Evolutionary conservation across 2,113 vertebrate species (phyloP), one percentile per base, ranked within the genome.

Genomic region (Microcebus ravelobensis): DNA sequence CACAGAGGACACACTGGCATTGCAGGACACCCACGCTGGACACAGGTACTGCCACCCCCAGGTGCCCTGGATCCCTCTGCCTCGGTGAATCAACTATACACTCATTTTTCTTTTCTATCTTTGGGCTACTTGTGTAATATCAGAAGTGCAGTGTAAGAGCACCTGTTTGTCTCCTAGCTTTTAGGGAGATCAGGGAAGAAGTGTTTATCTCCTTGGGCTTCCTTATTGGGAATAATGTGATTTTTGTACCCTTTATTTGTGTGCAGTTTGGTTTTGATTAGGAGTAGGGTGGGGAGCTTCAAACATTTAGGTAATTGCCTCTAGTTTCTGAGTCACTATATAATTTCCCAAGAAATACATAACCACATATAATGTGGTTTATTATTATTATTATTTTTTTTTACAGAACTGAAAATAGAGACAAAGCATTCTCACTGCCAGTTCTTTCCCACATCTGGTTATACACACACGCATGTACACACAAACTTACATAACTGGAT

Each of bases 1-100:
- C 73, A 31, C 7, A 36, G n/a, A 42, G 25, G 42, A 3, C 2
- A 18, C 10, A 45, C 1, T 45, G 45, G 45, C 45, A 45, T 45
- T 45, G 45, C 45, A 45, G 45, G 45, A 3, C 2, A 18, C 10
- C 0, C 1, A 10, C 27, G 25, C 34, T 29, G 59, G 31, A 36
- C 9, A 45, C 6, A 6, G n/a, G 3, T 8, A 2, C 25, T 17
- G 2, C 8, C 9, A 2, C 5, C 5, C 12, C 13, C n/a, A 45
- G 45, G 5, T 23, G 34, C 5, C 21, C 5, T 11, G 3, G 2
- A 42, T 27, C 12, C 27, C 50, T 63, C 8, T 9, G 27, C 21
- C 18, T 87, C 13, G 2, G 3, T 39, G 25, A 65, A 21, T 27
- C 29, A 31, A 17, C 1, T 36, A 3, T 13, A 15, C 12, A 5